Base-by-base conservation (phyloP, 2,888 invertebrate genomes). In the Drosophila barbarae region DNA sequence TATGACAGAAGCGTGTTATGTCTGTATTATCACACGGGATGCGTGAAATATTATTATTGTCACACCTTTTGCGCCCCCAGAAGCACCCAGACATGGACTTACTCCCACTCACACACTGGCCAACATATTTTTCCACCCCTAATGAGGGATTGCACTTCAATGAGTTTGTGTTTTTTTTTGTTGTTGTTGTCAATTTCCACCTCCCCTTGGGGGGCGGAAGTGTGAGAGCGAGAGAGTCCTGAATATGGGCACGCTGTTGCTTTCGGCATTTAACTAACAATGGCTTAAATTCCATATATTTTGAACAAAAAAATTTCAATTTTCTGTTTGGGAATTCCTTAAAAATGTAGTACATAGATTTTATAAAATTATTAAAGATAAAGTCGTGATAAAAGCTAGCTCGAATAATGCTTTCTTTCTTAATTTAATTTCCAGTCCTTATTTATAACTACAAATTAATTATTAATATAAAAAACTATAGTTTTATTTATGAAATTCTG, bases 231-330 rank as follows among this genome's bases (percentile, higher is more conserved):
- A 46, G 61, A 67, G 76, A 72, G 58, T 74, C 76, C 64, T 72
- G 77, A 84, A 84, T 73, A 46, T 46, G 78, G 84, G 82, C 79
- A 79, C 82, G 76, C 84, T 79, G 79, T 84, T 84, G 79, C 84
- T 84, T 74, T 53, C 28, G 46, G 18, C 26, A 12, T 32, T 30
- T 10, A 18, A 6, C 12, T 42, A 13, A 73, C 56, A 66, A 61
- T 52, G 67, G 61, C 30, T 32, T 46, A 5, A 21, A 44, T 12
- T 38, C 10, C 3, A 28, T 18, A 9, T 26, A 47, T 10, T 23
- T 5, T 13, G 6, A 15, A 32, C 8, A n/a, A 28, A 21, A 41
- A 5, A 4, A 3, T 6, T 2, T 8, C 9, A 26, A 9, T 9
- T 39, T 26, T 2, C 7, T 9, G 5, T 44, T 39, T 21, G 12